A percentile compares a stretch with the other conserved stretches of the same genome.
Conservation (phyloP, 2,113 vertebrate genomes). For the Pteropus alecto region DNA sequence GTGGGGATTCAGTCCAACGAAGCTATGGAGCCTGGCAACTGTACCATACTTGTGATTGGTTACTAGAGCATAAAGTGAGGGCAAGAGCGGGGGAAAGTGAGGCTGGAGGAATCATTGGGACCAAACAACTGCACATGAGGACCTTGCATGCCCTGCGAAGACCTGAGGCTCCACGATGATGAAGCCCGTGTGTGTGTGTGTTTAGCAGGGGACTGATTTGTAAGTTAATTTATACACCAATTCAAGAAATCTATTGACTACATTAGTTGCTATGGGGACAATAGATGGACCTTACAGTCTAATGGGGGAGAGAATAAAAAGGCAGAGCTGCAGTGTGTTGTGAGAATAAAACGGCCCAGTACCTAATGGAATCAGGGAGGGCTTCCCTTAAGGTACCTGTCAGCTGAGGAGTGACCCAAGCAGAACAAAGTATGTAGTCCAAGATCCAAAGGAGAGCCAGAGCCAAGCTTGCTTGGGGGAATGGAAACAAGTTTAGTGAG, state of each 20-base stretch:
- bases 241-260: not conserved
- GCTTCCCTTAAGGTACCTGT: not conserved
- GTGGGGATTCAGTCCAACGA: not conserved
- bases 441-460: not conserved
- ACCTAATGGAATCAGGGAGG: not conserved
- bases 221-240: not conserved
- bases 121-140: rapidly evolving
- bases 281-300: not conserved
- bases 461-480: not conserved
- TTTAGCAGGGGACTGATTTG: not conserved
- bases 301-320: not conserved
- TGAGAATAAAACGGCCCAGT: not conserved
- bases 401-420: not conserved
- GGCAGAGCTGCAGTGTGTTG: not conserved
- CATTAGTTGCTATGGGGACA: not conserved
- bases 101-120: not conserved
- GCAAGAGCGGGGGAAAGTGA: not conserved
- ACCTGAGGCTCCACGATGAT: not conserved
- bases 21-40: not conserved
- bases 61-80: not conserved
- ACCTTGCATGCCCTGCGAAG: not conserved
- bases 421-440: not conserved
- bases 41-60: not conserved
- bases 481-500: not conserved
- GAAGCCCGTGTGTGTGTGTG: not conserved